These are phyloP conservation scores for Nothobranchius kuhntae DNA, from an alignment of 2,113 vertebrate species.

Conservation along the genomic window DNA sequence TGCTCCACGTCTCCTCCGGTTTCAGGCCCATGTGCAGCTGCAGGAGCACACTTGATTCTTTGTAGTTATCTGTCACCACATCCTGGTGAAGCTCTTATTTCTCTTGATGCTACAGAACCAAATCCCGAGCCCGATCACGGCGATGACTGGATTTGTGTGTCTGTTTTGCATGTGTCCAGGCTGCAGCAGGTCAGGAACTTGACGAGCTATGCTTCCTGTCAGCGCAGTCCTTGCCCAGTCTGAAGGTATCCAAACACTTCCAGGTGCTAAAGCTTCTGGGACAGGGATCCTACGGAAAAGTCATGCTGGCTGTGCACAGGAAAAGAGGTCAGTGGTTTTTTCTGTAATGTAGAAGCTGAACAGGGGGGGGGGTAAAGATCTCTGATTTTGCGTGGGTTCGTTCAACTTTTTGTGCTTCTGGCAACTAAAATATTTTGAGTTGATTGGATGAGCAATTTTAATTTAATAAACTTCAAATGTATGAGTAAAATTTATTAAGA, in stretches of 20 bases:
- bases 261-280: constrained; percentile 85
- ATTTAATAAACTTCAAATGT: too few species aligned
- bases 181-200: constrained; percentile 70
- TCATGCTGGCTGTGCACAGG: constrained; percentile 86
- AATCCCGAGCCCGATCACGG: not conserved
- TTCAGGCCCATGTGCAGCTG: constrained; percentile 6
- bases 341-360: constrained; percentile 1
- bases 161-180: constrained; percentile 53
- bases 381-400: constrained; percentile 28
- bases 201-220: constrained; percentile 86
- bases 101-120: constrained; percentile 15
- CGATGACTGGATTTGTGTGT: constrained; percentile 18
- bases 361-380: not conserved
- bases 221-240: constrained; percentile 73
- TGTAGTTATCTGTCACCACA: constrained; percentile 37
- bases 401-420: constrained; percentile 44
- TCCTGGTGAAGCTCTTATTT: constrained; percentile 33
- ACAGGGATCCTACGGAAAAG: constrained; percentile 87
- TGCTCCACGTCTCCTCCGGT: constrained; percentile 20
- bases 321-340: constrained; percentile 76
- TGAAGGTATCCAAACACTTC: constrained; percentile 84
- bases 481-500: too few species aligned
- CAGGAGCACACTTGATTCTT: constrained; percentile 37
- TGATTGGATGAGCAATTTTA: too few species aligned
- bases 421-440: too few species aligned